These are phyloP conservation scores for Melitaea athalia DNA, from an alignment of 2,888 invertebrate species.

Conservation along the genomic window DNA sequence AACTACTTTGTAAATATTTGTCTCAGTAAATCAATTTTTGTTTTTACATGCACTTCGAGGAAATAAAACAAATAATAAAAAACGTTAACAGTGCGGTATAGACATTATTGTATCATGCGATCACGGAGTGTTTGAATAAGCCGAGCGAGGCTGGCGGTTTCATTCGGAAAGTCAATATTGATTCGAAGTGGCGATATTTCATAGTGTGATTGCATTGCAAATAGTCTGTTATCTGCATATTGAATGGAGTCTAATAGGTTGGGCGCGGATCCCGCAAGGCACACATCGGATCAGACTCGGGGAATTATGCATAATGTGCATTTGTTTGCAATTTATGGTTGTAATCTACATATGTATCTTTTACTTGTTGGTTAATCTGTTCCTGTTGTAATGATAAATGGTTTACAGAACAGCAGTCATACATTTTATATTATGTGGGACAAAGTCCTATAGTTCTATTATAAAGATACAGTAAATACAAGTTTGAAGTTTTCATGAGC, in stretches of 20 bases:
- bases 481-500: too few relatives aligned
- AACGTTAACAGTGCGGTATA: neutral
- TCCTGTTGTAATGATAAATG: too few relatives aligned
- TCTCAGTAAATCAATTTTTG: neutral
- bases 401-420: too few relatives aligned
- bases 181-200: constrained; percentile 14
- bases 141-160: constrained; percentile 12
- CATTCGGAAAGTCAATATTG: constrained; percentile 24
- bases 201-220: constrained; percentile 24
- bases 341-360: too few relatives aligned
- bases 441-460: too few relatives aligned
- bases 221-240: constrained; percentile 18
- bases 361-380: too few relatives aligned
- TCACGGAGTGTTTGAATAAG: constrained; percentile 9
- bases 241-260: constrained; percentile 17
- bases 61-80: neutral
- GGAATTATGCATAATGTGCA: neutral
- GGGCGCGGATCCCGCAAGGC: constrained; percentile 5
- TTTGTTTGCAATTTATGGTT: neutral
- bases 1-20: neutral
- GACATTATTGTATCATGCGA: constrained; percentile 16
- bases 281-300: neutral
- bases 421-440: too few relatives aligned
- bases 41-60: neutral
- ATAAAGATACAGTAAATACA: too few relatives aligned